Conservation (phyloP, 2,888 invertebrate species). For the Campoplex capitator region DNA sequence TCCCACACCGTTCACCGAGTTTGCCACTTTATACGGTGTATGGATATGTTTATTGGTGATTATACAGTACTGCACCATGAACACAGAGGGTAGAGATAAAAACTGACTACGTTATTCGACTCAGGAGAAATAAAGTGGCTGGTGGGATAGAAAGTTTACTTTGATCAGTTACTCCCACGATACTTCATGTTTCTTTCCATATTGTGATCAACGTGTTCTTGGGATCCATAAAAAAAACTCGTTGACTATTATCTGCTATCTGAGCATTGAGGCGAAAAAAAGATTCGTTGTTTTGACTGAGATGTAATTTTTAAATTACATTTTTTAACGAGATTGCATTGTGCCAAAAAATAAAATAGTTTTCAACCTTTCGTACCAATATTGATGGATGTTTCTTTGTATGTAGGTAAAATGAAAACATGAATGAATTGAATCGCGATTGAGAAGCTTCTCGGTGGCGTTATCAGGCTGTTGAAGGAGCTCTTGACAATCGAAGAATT, state of each 20-base stretch:
- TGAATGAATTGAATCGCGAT: not conserved
- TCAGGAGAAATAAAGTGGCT: constrained; percentile 46
- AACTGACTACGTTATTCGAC: constrained; percentile 47
- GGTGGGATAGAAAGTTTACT: constrained; percentile 14
- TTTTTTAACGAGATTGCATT: not conserved
- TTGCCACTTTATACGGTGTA: constrained; percentile 41
- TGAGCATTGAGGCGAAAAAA: not conserved
- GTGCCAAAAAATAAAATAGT: not conserved
- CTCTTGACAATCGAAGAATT: constrained; percentile 27
- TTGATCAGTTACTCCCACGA: constrained; percentile 57
- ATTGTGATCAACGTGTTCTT: constrained; percentile 7
- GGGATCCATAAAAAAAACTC: not conserved
- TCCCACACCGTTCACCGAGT: constrained; percentile 34
- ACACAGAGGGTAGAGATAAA: constrained; percentile 54
- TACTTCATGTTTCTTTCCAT: not conserved
- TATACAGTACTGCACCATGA: constrained; percentile 54
- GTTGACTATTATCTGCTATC: not conserved
- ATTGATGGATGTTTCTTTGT: not conserved
- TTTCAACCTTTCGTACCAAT: not conserved
- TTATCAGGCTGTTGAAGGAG: constrained; percentile 17
- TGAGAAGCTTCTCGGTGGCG: constrained; percentile 6
- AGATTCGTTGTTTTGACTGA: not conserved
- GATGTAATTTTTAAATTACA: too few relatives aligned
- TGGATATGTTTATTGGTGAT: constrained; percentile 68
- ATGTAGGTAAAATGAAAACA: not conserved